Evolutionary conservation across 2,797 vertebrate genomes (phyloP).

Genomic region (Hybognathus amarus): DNA sequence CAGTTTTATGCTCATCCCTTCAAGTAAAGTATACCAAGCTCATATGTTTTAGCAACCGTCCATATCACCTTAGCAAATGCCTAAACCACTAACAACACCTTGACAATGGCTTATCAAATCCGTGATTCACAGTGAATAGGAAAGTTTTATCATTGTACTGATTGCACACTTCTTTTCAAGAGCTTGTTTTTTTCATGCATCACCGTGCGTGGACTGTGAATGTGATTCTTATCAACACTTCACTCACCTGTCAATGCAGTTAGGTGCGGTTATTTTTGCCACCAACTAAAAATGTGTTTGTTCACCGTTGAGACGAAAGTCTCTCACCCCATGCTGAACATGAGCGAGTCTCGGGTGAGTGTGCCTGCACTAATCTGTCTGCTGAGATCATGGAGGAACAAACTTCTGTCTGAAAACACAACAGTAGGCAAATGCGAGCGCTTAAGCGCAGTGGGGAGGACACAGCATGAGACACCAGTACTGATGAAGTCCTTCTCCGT

Average conservation of each 20-base stretch:
- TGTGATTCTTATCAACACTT: background rate
- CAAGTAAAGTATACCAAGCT: too few relatives aligned
- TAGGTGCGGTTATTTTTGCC: background rate
- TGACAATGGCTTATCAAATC: background rate
- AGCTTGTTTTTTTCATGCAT: background rate
- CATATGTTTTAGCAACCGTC: too few relatives aligned
- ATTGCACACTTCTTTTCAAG: background rate
- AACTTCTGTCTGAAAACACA: slow-evolving; percentile 37
- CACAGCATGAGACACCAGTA: slow-evolving; percentile 48
- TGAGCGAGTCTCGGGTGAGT: background rate
- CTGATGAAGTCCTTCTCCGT: slow-evolving; percentile 49
- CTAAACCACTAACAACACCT: too few relatives aligned
- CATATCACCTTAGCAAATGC: too few relatives aligned
- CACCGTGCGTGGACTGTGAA: background rate
- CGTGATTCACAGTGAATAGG: background rate
- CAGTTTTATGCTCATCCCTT: too few relatives aligned
- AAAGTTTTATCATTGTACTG: background rate
- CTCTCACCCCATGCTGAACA: slow-evolving; percentile 18
- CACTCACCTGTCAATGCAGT: background rate
- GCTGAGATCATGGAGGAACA: slow-evolving; percentile 24
- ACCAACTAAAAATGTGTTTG: background rate
- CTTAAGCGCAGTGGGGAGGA: slow-evolving; percentile 48
- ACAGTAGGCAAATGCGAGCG: slow-evolving; percentile 52
- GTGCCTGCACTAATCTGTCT: background rate
- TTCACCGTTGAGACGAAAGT: background rate